Conservation (phyloP, 2,113 vertebrate genomes). For the Felis catus region F.catus_Fca126_mat1.0 CM031420.1:1536001-1536500, state of each 20-base stretch:
- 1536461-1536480: background rate
- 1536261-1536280: background rate
- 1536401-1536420: too few relatives aligned
- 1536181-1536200: background rate
- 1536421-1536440: background rate
- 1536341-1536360: background rate
- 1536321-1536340: background rate
- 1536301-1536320: background rate
- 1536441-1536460: background rate
- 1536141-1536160: background rate
- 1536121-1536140: fast-evolving
- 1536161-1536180: too few relatives aligned
- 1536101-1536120: background rate
- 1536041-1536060: fast-evolving
- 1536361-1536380: background rate
- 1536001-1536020: fast-evolving
- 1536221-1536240: fast-evolving
- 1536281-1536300: background rate
- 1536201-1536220: background rate
- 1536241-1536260: background rate
- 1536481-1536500: background rate
- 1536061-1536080: background rate
- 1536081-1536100: background rate
- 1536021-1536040: fast-evolving
- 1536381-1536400: background rate